Conservation (phyloP, 2,113 vertebrate species). For the Genyomyrus donnyi region DNA sequence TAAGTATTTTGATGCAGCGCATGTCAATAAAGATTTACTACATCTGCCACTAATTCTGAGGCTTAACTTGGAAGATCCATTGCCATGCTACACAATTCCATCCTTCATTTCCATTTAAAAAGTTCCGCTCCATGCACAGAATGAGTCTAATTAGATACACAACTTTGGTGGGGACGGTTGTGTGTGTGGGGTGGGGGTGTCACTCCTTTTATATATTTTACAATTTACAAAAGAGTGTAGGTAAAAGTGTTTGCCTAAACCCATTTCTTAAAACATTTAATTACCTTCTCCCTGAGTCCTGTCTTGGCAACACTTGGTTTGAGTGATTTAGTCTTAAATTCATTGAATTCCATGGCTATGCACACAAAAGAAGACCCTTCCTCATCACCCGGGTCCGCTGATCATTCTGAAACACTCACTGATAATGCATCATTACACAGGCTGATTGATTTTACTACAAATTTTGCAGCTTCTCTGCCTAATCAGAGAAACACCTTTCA, state of each 20-base stretch:
- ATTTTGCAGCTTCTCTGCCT: background rate
- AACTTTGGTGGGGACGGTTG: background rate
- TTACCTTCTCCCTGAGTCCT: background rate
- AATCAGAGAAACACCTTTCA: background rate
- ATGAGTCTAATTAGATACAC: constrained; percentile 9
- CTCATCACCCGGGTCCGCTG: background rate
- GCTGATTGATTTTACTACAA: background rate
- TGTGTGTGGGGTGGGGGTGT: constrained; percentile 3
- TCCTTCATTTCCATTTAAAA: constrained; percentile 14
- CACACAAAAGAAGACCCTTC: background rate
- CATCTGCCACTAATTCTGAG: background rate
- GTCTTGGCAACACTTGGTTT: background rate
- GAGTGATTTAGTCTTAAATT: background rate
- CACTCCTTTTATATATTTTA: background rate
- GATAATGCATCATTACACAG: background rate
- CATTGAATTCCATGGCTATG: background rate
- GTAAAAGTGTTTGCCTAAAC: background rate
- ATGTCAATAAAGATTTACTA: background rate
- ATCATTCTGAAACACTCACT: background rate
- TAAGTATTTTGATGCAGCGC: background rate
- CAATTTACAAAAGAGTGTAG: background rate
- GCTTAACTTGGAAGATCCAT: background rate
- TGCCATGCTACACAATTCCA: background rate
- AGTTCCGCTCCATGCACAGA: background rate
- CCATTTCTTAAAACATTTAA: background rate